Base-by-base conservation (phyloP, 2,113 vertebrate species). In the Ariopsis seemanni region DNA sequence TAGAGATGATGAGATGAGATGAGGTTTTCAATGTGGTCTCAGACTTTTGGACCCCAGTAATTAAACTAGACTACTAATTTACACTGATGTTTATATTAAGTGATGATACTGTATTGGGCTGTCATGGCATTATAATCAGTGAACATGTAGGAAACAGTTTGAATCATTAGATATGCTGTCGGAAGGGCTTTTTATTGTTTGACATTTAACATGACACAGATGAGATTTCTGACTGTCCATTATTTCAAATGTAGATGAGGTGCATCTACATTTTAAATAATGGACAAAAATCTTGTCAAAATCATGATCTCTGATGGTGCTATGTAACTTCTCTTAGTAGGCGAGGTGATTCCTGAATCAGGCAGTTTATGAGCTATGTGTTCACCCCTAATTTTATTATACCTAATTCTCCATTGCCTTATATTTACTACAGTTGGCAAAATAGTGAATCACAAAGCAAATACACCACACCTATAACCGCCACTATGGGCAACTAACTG, bases 371-470 rank as follows among this genome's bases (percentile, higher is more conserved):
- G 62, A 30, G 27, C 57, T 25, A 53, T 30, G 63, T 84, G 50
- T 84, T 25, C 12, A 67, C 8, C 42, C 42, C 42, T 42, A 30
- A 9, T 15, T n/a, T 69, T 85, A 75, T 80, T 2, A n/a, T 77
- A 77, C 72, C 15, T 20, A 77, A 42, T 67, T 34, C n/a, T 79
- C 17, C 58, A 80, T 34, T 67, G 30, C 27, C 48, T 57, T 86
- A 52, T n/a, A 42, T 34, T 67, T 80, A 20, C 60, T 62, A 27
- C 27, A n/a, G 58, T 55, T 18, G 8, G 25, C 74, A 79, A 79
- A 79, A 79, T 79, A 79, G 17, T 86, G 75, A 86, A 65, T 86
- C 85, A 86, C 75, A 80, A 86, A 86, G 62, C 75, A 86, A 86
- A 86, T 75, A 86, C 11, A 14, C 62, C 85, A 69, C 85, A 55